Base-by-base conservation (phyloP, 2,797 vertebrate species). In the Pyrocephalus nanus region DNA sequence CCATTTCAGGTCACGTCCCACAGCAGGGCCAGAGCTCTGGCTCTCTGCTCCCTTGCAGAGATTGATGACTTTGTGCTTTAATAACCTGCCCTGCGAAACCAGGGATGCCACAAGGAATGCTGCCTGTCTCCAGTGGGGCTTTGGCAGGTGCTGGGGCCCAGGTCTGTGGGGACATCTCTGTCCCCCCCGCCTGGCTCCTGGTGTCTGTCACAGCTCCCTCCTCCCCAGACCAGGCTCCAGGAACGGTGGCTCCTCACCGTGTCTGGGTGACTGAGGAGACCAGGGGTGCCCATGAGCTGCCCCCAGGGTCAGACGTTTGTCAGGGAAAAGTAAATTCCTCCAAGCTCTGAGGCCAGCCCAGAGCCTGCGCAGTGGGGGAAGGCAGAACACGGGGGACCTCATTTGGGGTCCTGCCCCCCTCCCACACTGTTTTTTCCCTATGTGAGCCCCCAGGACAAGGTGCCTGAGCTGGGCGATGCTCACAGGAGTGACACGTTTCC, bases 311-410 rank as follows among this genome's bases (percentile, higher is more conserved):
- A 3, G 4, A 9, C 5, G 8, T 80, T 40, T 57, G 32, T 45
- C 3, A 1, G 7, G 50, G 15, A 72, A 67, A 64, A 66, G n/a
- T 19, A 19, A 42, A 61, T 54, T 58, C 48, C 66, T 66, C 61
- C 71, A 22, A 26, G 50, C 36, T 55, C 26, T 3, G 5, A 12
- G 30, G 16, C 32, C 58, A 84, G 5, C 40, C 13, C 34, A 8
- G 48, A 0, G 4, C 54, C 34, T 60, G 57, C 29, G 15, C 30
- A 58, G 30, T 2, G 17, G 5, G 3, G 12, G 14, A 29, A 32
- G 14, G 40, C 6, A 40, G 5, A 19, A 12, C 19, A 16, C 0
- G 0, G 0, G 0, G 43, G 20, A 58, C 17, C 21, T 40, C 0
- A 0, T 55, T 4, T 47, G 74, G 54, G 42, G 23, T 75, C 32